Conservation (phyloP, 2,888 invertebrate species). For the Orchestes rusci region DNA sequence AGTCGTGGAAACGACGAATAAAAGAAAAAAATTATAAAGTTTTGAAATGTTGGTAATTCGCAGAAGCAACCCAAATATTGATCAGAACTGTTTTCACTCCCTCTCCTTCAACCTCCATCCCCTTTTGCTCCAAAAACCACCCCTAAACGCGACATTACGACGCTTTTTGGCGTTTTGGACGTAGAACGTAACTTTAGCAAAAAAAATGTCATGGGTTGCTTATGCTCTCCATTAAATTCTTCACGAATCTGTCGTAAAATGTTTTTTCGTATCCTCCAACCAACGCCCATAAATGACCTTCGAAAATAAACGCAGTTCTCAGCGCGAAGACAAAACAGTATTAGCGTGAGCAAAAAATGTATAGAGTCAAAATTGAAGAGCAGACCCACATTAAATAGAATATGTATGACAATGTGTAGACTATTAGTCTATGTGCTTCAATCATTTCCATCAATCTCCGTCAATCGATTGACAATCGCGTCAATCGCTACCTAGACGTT, state of each 20-base stretch:
- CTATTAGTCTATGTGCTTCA: too few species aligned
- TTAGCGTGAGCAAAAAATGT: too few species aligned
- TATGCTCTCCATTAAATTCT: neutral
- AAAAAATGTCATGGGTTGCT: neutral
- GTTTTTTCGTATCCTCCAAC: neutral
- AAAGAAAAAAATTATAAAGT: neutral
- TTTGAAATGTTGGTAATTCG: neutral
- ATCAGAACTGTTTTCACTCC: neutral
- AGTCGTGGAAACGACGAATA: neutral
- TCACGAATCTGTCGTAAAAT: neutral
- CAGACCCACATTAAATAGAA: too few species aligned
- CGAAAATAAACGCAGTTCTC: too few species aligned
- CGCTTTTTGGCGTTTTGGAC: neutral
- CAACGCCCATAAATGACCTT: neutral
- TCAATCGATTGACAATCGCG: too few species aligned
- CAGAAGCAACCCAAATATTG: neutral
- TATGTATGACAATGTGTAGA: too few species aligned
- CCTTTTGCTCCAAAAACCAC: neutral
- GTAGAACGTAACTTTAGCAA: neutral
- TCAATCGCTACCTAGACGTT: too few species aligned
- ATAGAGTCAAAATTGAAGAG: too few species aligned
- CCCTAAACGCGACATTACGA: too few species aligned
- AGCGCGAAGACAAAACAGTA: neutral
- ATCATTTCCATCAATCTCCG: too few species aligned
- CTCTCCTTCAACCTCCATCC: neutral